Conservation (phyloP, 2,797 vertebrate species). For the Notolepis coatsorum region DNA sequence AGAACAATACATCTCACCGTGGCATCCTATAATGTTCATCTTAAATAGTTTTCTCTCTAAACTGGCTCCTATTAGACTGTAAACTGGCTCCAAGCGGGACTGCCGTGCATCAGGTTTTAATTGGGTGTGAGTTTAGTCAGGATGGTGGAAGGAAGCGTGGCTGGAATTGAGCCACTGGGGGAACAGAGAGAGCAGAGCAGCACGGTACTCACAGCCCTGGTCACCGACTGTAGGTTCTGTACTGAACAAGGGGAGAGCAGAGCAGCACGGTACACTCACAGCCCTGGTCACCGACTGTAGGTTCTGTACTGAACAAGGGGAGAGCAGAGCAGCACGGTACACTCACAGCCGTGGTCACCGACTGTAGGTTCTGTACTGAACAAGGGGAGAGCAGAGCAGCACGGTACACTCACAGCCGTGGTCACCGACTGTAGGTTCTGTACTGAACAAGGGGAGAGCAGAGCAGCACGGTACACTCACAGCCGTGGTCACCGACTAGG, state of each 20-base stretch:
- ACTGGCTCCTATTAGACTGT: neutral
- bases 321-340: constrained; percentile 23
- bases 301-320: constrained; percentile 45
- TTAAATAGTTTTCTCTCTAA: neutral
- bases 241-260: too few species aligned
- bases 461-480: too few species aligned
- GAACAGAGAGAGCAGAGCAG: constrained; percentile 21
- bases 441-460: constrained; percentile 49
- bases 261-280: too few species aligned
- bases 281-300: constrained; percentile 5
- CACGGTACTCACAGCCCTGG: constrained; percentile 19
- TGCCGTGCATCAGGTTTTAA: constrained; percentile 7
- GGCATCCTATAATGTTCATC: too few species aligned
- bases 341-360: too few species aligned
- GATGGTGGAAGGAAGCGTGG: constrained; percentile 33
- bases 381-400: too few species aligned
- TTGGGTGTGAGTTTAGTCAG: constrained; percentile 29
- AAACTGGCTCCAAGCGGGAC: constrained; percentile 22
- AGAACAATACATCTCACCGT: constrained; percentile 3
- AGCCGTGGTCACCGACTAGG: too few species aligned
- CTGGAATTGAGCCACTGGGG: neutral
- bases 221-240: neutral
- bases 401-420: constrained; percentile 19
- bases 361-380: too few species aligned
- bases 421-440: neutral